Conservation (phyloP, 2,797 vertebrate species). For the Mus minutoides region DNA sequence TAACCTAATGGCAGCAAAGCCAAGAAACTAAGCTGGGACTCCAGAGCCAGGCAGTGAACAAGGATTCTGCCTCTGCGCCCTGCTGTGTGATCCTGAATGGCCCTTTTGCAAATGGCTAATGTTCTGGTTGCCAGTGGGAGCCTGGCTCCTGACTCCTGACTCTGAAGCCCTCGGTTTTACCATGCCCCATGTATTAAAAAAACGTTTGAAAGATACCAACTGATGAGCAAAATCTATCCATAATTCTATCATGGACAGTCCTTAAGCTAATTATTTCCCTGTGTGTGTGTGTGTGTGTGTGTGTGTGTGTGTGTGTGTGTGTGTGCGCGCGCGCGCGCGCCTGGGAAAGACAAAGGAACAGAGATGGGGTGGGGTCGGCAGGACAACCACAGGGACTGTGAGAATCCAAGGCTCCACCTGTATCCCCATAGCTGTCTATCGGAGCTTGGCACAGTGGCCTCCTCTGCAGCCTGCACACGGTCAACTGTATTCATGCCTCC, state of each 20-base stretch:
- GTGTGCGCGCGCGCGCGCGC: background rate
- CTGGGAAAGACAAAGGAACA: background rate
- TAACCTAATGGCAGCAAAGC: background rate
- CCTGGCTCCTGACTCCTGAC: background rate
- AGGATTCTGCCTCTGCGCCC: background rate
- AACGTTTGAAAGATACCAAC: background rate
- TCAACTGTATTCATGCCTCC: background rate
- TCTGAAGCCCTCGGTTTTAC: background rate
- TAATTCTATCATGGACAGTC: slow-evolving; percentile 2
- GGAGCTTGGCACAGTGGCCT: background rate
- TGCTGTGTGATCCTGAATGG: background rate
- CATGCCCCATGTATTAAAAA: background rate
- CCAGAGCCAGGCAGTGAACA: background rate
- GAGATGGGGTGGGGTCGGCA: background rate
- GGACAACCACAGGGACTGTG: background rate
- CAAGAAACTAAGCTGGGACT: background rate
- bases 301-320: background rate
- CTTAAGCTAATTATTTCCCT: background rate
- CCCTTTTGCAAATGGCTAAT: background rate
- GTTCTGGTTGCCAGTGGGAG: background rate
- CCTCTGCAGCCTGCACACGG: background rate
- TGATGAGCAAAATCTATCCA: slow-evolving; percentile 11
- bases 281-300: background rate
- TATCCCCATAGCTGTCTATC: background rate
- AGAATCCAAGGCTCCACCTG: background rate